These are phyloP conservation scores for Mustela nigripes DNA, from an alignment of 2,113 vertebrate genomes.

Conservation along the genomic window DNA sequence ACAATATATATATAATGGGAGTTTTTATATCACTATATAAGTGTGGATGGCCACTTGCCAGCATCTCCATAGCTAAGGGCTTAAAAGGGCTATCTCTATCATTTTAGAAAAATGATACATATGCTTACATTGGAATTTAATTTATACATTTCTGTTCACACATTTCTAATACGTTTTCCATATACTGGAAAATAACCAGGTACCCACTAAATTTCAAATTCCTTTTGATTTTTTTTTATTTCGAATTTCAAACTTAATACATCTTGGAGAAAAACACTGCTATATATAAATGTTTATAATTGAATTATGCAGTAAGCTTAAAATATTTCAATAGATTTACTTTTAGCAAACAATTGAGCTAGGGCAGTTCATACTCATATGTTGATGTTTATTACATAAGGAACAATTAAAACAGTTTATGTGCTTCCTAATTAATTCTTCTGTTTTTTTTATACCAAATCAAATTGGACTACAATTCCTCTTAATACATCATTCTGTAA, in stretches of 20 bases:
- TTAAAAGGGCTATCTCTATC: constrained; percentile 41
- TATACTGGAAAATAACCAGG: not conserved
- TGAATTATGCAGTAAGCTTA: constrained; percentile 32
- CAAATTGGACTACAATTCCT: constrained; percentile 60
- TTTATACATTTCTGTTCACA: not conserved
- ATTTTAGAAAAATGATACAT: not conserved
- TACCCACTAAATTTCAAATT: not conserved
- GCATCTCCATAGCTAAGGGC: not conserved
- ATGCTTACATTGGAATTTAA: not conserved
- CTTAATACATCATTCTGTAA: constrained; percentile 36
- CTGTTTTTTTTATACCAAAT: constrained; percentile 54
- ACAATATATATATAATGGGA: not conserved
- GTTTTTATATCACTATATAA: not conserved
- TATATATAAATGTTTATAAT: not conserved
- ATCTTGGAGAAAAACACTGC: not conserved
- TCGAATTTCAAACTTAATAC: constrained; percentile 25
- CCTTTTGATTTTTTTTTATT: not conserved
- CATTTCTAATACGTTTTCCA: constrained; percentile 11
- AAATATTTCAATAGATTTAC: constrained; percentile 56
- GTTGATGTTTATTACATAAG: constrained; percentile 59
- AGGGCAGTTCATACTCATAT: constrained; percentile 73
- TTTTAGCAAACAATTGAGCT: constrained; percentile 69
- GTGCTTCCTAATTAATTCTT: constrained; percentile 67
- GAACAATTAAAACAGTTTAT: constrained; percentile 67
- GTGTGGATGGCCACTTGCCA: constrained; percentile 39